phyloP scores from a whole-genome alignment of 1,140 invertebrate species.

The Caenorhabditis tropicalis region DNA sequence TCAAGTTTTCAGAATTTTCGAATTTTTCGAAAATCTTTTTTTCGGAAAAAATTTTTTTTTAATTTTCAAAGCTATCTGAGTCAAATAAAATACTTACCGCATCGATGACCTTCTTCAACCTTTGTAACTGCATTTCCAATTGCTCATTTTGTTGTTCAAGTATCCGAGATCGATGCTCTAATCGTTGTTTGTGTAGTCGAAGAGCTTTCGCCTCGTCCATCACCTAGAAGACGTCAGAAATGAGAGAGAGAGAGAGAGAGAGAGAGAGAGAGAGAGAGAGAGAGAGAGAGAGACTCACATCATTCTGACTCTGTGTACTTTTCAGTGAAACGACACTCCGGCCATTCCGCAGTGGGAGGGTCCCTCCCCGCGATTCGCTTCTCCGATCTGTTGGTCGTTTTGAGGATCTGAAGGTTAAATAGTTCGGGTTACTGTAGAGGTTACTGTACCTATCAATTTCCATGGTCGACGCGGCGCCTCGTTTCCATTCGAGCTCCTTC shows the following conservation, averaged over 20 bases:
- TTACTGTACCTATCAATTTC: slow-evolving; percentile 57
- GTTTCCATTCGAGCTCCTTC: slow-evolving; percentile 58
- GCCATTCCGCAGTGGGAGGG: slow-evolving; percentile 39
- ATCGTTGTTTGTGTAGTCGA: slow-evolving; percentile 65
- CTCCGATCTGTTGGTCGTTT: background rate
- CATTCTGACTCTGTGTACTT: slow-evolving; percentile 37
- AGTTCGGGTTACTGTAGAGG: background rate
- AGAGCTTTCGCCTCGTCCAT: slow-evolving; percentile 63
- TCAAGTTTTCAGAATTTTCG: too few species aligned
- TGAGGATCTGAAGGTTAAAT: background rate
- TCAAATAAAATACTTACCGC: background rate
- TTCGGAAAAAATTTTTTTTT: background rate
- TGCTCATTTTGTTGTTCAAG: slow-evolving; percentile 71
- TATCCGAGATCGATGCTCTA: slow-evolving; percentile 65
- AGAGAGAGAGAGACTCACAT: slow-evolving; percentile 1
- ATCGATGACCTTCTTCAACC: slow-evolving; percentile 65
- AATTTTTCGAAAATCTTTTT: too few species aligned
- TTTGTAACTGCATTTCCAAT: slow-evolving; percentile 65
- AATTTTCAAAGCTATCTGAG: background rate
- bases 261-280: too few species aligned
- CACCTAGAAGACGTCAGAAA: slow-evolving; percentile 47
- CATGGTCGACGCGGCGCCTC: slow-evolving; percentile 58
- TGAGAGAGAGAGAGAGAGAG: too few species aligned
- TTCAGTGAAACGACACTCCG: slow-evolving; percentile 46
- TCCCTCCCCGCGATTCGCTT: slow-evolving; percentile 30